Percentiles rank a stretch among this genome's conserved stretches.
Evolutionary conservation across 1,140 invertebrate species (phyloP).

Genomic region (Venustaconcha ellipsiformis): DNA sequence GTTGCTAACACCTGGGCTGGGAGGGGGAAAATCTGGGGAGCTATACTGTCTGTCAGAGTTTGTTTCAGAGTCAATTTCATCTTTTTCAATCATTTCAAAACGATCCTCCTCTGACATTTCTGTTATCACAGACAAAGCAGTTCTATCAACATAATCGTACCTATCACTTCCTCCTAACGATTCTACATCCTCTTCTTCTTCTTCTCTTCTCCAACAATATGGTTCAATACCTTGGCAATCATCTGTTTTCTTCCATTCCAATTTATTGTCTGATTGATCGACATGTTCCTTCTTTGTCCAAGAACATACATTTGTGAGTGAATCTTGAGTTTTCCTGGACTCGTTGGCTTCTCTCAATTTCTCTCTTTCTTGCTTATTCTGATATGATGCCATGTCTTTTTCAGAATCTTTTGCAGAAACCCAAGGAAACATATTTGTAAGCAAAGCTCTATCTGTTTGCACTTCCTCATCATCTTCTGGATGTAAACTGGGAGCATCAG

Average conservation of each 20-base stretch:
- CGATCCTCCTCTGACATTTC: slow-evolving; percentile 63
- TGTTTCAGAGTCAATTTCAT: slow-evolving; percentile 49
- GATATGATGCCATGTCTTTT: slow-evolving; percentile 74
- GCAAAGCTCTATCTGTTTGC: slow-evolving; percentile 72
- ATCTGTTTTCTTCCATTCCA: slow-evolving; percentile 9
- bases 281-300: slow-evolving; percentile 15
- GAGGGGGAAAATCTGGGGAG: slow-evolving; percentile 50
- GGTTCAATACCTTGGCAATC: slow-evolving; percentile 29
- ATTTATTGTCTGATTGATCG: not conserved
- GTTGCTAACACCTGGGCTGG: slow-evolving; percentile 48
- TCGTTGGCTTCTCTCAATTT: slow-evolving; percentile 76
- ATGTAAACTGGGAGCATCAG: slow-evolving; percentile 54
- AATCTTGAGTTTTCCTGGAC: slow-evolving; percentile 20
- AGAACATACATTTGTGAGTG: slow-evolving; percentile 24
- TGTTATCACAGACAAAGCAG: slow-evolving; percentile 61
- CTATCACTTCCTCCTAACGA: slow-evolving; percentile 59
- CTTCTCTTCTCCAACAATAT: slow-evolving; percentile 77
- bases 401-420: slow-evolving; percentile 69
- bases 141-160: slow-evolving; percentile 62
- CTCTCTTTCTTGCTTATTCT: slow-evolving; percentile 67
- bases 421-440: slow-evolving; percentile 30
- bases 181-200: slow-evolving; percentile 62
- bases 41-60: slow-evolving; percentile 48
- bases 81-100: slow-evolving; percentile 64
- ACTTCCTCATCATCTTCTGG: slow-evolving; percentile 81